Conservation (phyloP, 2,113 vertebrate species). For the Empidonax traillii region DNA sequence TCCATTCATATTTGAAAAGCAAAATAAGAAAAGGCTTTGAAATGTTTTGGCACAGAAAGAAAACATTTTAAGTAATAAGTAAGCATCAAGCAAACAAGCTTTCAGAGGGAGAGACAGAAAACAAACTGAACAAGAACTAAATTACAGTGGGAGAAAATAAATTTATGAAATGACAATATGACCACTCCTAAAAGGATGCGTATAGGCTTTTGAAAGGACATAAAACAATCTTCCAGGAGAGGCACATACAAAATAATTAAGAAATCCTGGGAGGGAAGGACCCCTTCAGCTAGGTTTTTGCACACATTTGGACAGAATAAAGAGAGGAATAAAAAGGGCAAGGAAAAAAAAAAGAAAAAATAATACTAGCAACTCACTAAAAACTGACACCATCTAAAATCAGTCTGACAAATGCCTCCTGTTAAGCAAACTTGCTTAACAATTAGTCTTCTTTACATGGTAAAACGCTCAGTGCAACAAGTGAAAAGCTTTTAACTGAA, state of each 20-base stretch:
- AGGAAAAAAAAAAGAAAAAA: background rate
- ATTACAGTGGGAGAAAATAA: background rate
- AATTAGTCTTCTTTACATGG: background rate
- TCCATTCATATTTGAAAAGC: background rate
- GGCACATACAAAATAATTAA: background rate
- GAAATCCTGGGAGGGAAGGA: background rate
- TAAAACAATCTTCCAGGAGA: background rate
- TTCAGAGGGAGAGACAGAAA: background rate
- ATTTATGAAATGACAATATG: background rate
- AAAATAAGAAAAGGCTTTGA: background rate
- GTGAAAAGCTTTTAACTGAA: background rate
- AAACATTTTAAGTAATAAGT: background rate
- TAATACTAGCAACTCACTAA: background rate
- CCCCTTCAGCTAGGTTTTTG: background rate
- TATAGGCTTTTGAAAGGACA: background rate
- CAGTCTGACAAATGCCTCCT: background rate
- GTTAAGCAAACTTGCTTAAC: background rate
- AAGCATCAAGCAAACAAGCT: background rate
- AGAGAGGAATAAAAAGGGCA: background rate
- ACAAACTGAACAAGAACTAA: background rate
- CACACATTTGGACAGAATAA: background rate
- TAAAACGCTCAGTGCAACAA: background rate
- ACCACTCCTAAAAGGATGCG: background rate
- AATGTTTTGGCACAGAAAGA: background rate
- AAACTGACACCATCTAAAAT: background rate